Base-by-base conservation (phyloP, 2,888 invertebrate species). In the Drosophila tripunctata region DNA sequence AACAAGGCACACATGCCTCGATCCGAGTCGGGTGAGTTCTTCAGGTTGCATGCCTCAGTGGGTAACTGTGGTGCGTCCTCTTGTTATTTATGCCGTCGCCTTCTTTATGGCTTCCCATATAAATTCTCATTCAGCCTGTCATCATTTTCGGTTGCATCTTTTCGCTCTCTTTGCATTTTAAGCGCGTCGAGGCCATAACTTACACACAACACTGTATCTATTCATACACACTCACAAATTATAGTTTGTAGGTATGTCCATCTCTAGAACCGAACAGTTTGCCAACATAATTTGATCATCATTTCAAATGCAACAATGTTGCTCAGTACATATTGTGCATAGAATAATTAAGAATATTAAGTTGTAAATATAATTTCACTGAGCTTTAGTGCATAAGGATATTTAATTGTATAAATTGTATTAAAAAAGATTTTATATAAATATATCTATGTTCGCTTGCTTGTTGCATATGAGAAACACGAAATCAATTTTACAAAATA, bases 61-160 rank as follows among this genome's bases (percentile, higher is more conserved):
- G 61, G 50, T 60, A 62, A 50, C 65, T 63, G 65, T 60, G 76
- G 21, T 50, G 57, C 48, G 57, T 57, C 66, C 44, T 55, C 64
- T 57, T 44, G 57, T 78, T 81, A 81, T 78, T 81, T 73, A 78
- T 78, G 78, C 62, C n/a, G 48, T 74, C 67, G 78, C 65, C 65
- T 82, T 83, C 81, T 88, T 88, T 83, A 83, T 83, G 84, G 84
- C 81, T 83, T 83, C 88, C 67, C 82, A 83, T 86, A 83, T 83
- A 83, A 83, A 83, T 83, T 88, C 68, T 80, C 87, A 88, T 83
- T 83, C 54, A 50, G 84, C 47, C 60, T 82, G 88, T 82, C 88
- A 83, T 73, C 80, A 62, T 58, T 72, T 64, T 75, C 51, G 58
- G 60, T 6, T 40, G 72, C 69, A 71, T 21, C 47, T 41, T 36